Base-by-base conservation (phyloP, 2,113 vertebrate genomes). In the Procavia capensis region DNA sequence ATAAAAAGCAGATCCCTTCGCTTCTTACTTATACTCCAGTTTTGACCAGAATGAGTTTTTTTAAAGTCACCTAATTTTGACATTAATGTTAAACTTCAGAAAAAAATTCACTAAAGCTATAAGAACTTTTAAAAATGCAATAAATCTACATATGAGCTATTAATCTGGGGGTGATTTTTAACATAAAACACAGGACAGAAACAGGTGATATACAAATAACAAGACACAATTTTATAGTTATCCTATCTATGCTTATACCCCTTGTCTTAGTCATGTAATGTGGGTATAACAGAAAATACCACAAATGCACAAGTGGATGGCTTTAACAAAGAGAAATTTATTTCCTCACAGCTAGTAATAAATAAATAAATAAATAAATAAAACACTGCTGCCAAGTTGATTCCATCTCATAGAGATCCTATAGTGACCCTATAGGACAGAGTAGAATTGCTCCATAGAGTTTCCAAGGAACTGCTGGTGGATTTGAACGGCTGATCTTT, bases 41-140 rank as follows among this genome's bases (percentile, higher is more conserved):
- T 95, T 95, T 17, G 22, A 91, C 36, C 36, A 85, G 74, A 85
- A 14, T 66, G 31, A 64, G 24, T 64, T 59, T 79, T 94, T 88
- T 24, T 13, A 64, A 95, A 92, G 68, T 92, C n/a, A 87, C 2
- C 17, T 81, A 43, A 17, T 64, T 17, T 31, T 45, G 16, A 78
- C 16, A n/a, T 79, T 70, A 68, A 41, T 57, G 50, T 68, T 84
- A 78, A 84, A 61, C n/a, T 13, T 75, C 29, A 87, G 36, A 19
- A 85, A 88, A 27, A 1, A 3, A 57, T 66, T 59, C 25, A 82
- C 39, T 88, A 82, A 82, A 76, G n/a, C 64, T 91, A 66, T 72
- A 31, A 87, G 5, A 81, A 72, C 41, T 78, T 78, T 54, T 16
- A 66, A 72, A 90, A 91, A 59, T 74, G 43, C 5, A 63, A 10